Base-by-base conservation (phyloP, 2,113 vertebrate genomes). In the Dendrocopos noguchii region DNA sequence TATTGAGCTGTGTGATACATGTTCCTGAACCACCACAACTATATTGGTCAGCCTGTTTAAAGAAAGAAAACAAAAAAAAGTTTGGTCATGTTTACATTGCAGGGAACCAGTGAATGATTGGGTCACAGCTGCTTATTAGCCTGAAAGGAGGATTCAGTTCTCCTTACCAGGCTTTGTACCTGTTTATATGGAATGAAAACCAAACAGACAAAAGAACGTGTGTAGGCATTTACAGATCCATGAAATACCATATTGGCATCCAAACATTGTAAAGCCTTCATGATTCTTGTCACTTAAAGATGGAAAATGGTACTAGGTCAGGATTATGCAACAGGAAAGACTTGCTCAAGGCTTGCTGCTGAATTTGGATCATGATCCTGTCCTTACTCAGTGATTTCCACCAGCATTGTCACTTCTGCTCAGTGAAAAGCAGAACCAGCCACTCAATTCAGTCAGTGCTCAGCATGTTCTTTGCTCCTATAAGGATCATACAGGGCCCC, bases 371-470 rank as follows among this genome's bases (percentile, higher is more conserved):
- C 2, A 3, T 6, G 81, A 67, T 91, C 81, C 71, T 87, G 59
- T 44, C 15, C 29, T 79, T 72, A 44, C 46, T 63, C 15, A 3
- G 31, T 12, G 24, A 56, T 64, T 87, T 87, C 85, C 12, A 52
- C 39, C 50, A 65, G 47, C 0, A 0, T 8, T 0, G 0, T 44
- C 63, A 31, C n/a, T 19, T 21, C 42, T 55, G 10, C 64, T 87
- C 57, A 16, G 77, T 57, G 29, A 29, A 74, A 78, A 92, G n/a
- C 12, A 7, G 65, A 91, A 61, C 34, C 6, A 22, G 53, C 11
- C 12, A 0, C 39, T 66, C 17, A 55, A 39, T n/a, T 44, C 55
- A 36, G 31, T 34, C 2, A 0, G 6, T 36, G 42, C 31, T 64
- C 15, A 64, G 33, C 3, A 1, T 9, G 15, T 21, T 42, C 33